Evolutionary conservation across 23 tunicate genomes (phyloP).

Genomic region (Trididemnum miniatum): DNA sequence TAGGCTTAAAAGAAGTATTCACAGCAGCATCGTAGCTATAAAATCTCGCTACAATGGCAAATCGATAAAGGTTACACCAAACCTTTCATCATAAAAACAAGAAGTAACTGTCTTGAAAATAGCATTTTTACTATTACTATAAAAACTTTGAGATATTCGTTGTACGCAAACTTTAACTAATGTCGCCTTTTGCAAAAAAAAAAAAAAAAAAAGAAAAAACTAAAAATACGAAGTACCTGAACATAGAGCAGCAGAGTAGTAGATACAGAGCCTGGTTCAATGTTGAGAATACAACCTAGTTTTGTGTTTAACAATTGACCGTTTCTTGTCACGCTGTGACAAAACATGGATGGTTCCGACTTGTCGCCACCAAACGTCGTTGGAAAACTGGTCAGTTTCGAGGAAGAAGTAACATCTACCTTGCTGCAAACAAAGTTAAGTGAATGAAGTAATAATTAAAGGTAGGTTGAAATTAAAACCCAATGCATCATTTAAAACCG

Average conservation of each 20-base stretch:
- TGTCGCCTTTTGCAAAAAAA: too few relatives aligned
- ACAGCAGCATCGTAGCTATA: too few relatives aligned
- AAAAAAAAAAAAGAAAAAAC: neutral
- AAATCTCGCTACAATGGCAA: too few relatives aligned
- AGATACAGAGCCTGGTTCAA: conserved; percentile 21
- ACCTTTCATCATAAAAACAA: too few relatives aligned
- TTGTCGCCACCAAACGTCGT: conserved; percentile 18
- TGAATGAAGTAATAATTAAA: too few relatives aligned
- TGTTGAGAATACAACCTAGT: conserved; percentile 34
- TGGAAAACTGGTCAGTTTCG: conserved; percentile 33
- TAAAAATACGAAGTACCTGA: conserved; percentile 21
- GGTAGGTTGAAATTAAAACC: neutral
- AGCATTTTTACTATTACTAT: too few relatives aligned
- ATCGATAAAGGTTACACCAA: too few relatives aligned
- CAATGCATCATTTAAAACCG: neutral
- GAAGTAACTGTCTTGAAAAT: too few relatives aligned
- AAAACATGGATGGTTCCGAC: conserved; percentile 6
- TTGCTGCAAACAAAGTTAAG: conserved; percentile 26
- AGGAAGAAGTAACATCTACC: conserved; percentile 3
- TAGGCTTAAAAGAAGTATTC: too few relatives aligned
- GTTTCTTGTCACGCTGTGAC: conserved; percentile 18
- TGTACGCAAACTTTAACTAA: too few relatives aligned
- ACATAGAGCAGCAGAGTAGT: conserved; percentile 45
- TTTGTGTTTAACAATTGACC: conserved; percentile 32
- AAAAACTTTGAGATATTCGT: too few relatives aligned